phyloP scores from a whole-genome alignment of 2,888 invertebrate genomes.

The Diarsia rubi region DNA sequence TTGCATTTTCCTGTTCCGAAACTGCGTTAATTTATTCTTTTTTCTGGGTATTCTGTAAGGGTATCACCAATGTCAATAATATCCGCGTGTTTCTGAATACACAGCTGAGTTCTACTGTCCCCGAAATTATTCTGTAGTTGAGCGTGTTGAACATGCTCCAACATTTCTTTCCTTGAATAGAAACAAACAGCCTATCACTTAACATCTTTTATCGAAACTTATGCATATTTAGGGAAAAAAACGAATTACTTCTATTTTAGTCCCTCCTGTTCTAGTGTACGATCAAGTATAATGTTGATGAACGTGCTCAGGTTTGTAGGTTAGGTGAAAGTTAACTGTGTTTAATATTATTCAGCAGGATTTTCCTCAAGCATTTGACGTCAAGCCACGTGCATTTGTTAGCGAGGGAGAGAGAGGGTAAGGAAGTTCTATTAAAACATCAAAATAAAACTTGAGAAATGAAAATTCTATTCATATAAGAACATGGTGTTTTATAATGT shows the following conservation, averaged over 20 bases:
- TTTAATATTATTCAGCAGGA: background rate
- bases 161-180: slow-evolving; percentile 31
- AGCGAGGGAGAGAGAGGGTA: no score
- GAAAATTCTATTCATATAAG: slow-evolving; percentile 4
- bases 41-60: slow-evolving; percentile 46
- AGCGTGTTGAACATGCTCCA: slow-evolving; percentile 36
- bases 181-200: slow-evolving; percentile 10
- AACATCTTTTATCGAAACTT: slow-evolving; percentile 13
- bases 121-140: slow-evolving; percentile 31
- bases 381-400: background rate
- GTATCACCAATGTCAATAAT: slow-evolving; percentile 40
- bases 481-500: background rate
- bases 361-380: slow-evolving; percentile 11
- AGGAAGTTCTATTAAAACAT: background rate
- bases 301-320: background rate
- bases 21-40: slow-evolving; percentile 34
- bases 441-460: background rate
- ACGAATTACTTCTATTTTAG: background rate
- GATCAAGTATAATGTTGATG: slow-evolving; percentile 12
- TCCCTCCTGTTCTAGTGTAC: slow-evolving; percentile 4
- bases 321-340: slow-evolving; percentile 1
- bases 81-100: slow-evolving; percentile 26
- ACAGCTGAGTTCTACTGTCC: slow-evolving; percentile 41
- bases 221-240: background rate
- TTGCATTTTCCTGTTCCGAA: slow-evolving; percentile 51